These are phyloP conservation scores for Ochropleura leucogaster DNA, from an alignment of 2,888 invertebrate species.

Conservation along the genomic window DNA sequence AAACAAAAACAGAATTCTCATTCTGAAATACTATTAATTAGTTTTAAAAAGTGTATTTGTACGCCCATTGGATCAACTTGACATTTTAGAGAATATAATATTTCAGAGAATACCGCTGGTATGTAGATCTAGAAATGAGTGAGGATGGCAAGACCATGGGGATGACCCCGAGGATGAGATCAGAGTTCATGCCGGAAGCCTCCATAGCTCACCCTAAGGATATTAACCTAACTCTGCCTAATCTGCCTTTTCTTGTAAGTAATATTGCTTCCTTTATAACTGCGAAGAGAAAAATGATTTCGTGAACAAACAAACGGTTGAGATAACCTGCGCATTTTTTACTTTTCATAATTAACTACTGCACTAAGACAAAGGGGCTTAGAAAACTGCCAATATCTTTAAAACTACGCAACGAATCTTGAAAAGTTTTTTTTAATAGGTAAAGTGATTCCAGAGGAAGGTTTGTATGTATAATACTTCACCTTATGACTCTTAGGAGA, in stretches of 20 bases:
- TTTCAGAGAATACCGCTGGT: constrained; percentile 92
- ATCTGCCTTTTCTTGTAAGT: constrained; percentile 93
- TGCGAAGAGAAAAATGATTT: not conserved
- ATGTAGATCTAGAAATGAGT: constrained; percentile 91
- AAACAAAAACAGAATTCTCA: not conserved
- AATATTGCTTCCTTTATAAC: not conserved
- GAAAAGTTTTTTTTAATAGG: not conserved
- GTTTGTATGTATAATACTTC: too few species aligned
- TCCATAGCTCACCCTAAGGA: constrained; percentile 92
- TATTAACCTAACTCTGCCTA: constrained; percentile 92
- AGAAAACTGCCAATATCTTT: not conserved
- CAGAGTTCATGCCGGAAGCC: constrained; percentile 91
- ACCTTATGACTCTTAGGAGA: too few species aligned
- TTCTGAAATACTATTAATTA: not conserved
- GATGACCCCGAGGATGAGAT: constrained; percentile 90
- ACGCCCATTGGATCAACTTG: not conserved
- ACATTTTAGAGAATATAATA: too few species aligned
- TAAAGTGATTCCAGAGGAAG: too few species aligned
- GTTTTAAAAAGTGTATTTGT: not conserved
- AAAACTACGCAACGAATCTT: not conserved
- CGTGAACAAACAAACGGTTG: not conserved
- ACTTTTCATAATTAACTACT: too few species aligned
- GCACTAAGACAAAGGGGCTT: not conserved
- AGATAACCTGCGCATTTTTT: not conserved
- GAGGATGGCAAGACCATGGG: constrained; percentile 91